Evolutionary conservation across 1,140 invertebrate species (phyloP).

Genomic region (Calycopis cecrops): DNA sequence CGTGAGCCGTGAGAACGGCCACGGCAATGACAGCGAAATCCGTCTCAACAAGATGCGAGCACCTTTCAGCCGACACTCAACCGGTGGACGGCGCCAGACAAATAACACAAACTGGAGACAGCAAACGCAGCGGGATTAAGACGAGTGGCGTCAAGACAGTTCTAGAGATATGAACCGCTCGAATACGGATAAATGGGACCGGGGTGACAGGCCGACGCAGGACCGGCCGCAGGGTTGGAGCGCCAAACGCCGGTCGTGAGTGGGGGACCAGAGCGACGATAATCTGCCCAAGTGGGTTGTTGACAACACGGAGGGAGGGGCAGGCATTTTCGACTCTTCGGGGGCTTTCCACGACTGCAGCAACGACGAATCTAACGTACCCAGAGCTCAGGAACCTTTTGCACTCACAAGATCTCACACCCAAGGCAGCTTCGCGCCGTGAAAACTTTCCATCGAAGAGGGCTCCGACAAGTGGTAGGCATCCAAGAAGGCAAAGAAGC

Average conservation of each 20-base stretch:
- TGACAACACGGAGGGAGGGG: conserved; percentile 51
- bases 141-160: conserved; percentile 46
- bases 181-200: conserved; percentile 37
- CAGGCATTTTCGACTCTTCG: conserved; percentile 58
- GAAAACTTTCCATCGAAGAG: conserved; percentile 46
- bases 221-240: conserved; percentile 48
- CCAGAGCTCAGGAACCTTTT: conserved; percentile 44
- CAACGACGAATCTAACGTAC: conserved; percentile 55
- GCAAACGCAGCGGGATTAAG: conserved; percentile 42
- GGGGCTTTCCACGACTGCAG: conserved; percentile 64
- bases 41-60: conserved; percentile 32
- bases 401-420: conserved; percentile 52
- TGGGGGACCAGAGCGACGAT: conserved; percentile 47
- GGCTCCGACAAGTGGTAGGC: conserved; percentile 62
- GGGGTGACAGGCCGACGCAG: conserved; percentile 46
- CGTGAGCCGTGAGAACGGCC: conserved; percentile 25
- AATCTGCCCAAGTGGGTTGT: conserved; percentile 62
- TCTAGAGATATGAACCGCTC: conserved; percentile 22
- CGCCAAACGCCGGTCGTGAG: conserved; percentile 45
- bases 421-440: conserved; percentile 46
- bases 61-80: conserved; percentile 41
- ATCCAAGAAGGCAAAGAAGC: conserved; percentile 61
- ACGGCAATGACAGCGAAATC: conserved; percentile 23
- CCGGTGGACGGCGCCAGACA: conserved; percentile 40
- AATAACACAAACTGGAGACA: conserved; percentile 52